Base-by-base conservation (phyloP, 2,113 vertebrate genomes). In the Phaethornis superciliosus region DNA sequence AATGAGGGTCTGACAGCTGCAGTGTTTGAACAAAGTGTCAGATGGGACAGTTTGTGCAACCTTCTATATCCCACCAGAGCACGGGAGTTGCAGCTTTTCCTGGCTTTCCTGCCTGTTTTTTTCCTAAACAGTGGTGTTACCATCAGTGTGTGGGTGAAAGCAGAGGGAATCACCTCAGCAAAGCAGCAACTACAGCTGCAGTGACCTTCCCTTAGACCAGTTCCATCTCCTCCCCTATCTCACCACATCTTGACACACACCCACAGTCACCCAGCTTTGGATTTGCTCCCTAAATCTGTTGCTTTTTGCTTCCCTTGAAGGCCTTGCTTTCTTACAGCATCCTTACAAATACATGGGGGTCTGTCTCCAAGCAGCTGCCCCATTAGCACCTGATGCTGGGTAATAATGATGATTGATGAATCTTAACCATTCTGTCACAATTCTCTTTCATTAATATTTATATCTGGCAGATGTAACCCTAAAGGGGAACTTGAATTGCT, bases 371-470 rank as follows among this genome's bases (percentile, higher is more conserved):
- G 77, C 93, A 91, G 86, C 94, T 93, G 78, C 74, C 75, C 84
- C 0, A 1, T 84, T 92, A 89, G 87, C 80, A 93, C 89, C 89
- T 94, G 93, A 93, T 76, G 81, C 74, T 90, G 85, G 78, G 42
- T 93, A 82, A 94, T 95, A 95, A 95, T 68, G 63, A 89, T 94
- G 95, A 96, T 95, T 78, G 95, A 96, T 96, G 91, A 69, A 85
- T 83, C 93, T 76, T 96, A 89, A 91, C 92, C 85, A 94, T 93
- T 33, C 78, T 69, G 70, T 60, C 90, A 74, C 77, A 87, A 87
- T 77, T 95, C 81, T 49, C 79, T 88, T 93, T 90, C 88, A 92
- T 94, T 95, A 94, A 93, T 95, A 95, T 89, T 96, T 95, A 92
- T 83, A 85, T 93, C 81, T 90, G 94, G 90, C 95, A 96, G 94